phyloP scores from a whole-genome alignment of 2,113 vertebrate species.

The Orcinus orca region DNA sequence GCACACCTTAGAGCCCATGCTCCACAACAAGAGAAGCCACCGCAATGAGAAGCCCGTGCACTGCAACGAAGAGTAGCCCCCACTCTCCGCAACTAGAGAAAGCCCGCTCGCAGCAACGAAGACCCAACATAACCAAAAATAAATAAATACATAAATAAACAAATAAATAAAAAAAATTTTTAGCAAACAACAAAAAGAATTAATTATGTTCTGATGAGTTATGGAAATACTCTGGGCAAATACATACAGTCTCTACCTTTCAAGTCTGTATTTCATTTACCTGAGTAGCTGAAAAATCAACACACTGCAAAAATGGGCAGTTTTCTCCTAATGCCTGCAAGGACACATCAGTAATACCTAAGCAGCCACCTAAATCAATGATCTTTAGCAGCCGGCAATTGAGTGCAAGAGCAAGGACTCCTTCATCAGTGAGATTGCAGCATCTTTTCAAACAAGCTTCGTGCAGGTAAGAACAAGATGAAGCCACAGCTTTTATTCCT shows the following conservation, averaged over 20 bases:
- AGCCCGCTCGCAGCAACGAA: no score
- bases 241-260: not conserved
- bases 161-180: not conserved
- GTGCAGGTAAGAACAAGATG: slow-evolving; percentile 82
- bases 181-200: not conserved
- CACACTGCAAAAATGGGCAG: slow-evolving; percentile 84
- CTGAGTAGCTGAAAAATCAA: slow-evolving; percentile 87
- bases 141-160: no score
- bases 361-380: slow-evolving; percentile 84
- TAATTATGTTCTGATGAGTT: not conserved
- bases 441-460: slow-evolving; percentile 84
- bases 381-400: slow-evolving; percentile 84
- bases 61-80: no score
- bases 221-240: not conserved
- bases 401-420: slow-evolving; percentile 83
- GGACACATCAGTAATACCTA: slow-evolving; percentile 82
- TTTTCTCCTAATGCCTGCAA: slow-evolving; percentile 84
- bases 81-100: no score
- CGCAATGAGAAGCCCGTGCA: no score
- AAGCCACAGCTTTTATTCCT: slow-evolving; percentile 85
- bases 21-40: no score
- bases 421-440: slow-evolving; percentile 83
- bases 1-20: no score
- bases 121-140: no score
- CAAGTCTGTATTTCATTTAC: slow-evolving; percentile 69